phyloP scores from a whole-genome alignment of 2,797 vertebrate genomes.

The Karalla daura region DNA sequence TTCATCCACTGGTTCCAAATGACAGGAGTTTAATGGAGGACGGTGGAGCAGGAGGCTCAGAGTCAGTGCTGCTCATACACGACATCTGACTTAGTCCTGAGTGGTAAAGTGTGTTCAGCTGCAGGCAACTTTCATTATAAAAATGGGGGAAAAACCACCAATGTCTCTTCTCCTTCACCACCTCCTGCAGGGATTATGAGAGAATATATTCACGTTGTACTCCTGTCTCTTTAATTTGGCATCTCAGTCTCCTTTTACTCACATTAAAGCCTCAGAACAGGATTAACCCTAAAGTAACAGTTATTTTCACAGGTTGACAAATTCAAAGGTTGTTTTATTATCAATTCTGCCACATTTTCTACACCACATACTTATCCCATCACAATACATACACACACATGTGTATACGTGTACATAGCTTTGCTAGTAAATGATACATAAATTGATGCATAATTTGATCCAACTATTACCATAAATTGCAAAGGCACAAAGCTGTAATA shows the following conservation, averaged over 20 bases:
- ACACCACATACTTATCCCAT: too few relatives aligned
- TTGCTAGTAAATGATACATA: too few relatives aligned
- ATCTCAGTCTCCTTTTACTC: neutral
- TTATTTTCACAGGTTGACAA: too few relatives aligned
- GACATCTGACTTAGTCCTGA: constrained; percentile 12
- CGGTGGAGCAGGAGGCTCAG: neutral
- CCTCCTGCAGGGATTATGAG: neutral
- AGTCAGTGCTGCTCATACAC: constrained; percentile 1
- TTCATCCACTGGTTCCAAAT: constrained; percentile 56
- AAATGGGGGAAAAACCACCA: neutral
- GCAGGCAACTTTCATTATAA: neutral
- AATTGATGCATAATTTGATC: too few relatives aligned
- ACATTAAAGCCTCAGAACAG: neutral
- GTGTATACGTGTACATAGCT: too few relatives aligned
- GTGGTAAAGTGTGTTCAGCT: constrained; percentile 18
- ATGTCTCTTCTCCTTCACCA: neutral
- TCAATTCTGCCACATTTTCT: too few relatives aligned
- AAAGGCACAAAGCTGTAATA: too few relatives aligned
- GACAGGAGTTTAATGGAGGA: constrained; percentile 51
- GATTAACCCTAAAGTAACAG: too few relatives aligned
- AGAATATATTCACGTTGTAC: constrained; percentile 9
- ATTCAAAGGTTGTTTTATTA: too few relatives aligned
- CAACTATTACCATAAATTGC: too few relatives aligned
- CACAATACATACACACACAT: too few relatives aligned
- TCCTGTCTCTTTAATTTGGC: neutral